phyloP scores from a whole-genome alignment of 2,113 vertebrate genomes.

The Megalops atlanticus region DNA sequence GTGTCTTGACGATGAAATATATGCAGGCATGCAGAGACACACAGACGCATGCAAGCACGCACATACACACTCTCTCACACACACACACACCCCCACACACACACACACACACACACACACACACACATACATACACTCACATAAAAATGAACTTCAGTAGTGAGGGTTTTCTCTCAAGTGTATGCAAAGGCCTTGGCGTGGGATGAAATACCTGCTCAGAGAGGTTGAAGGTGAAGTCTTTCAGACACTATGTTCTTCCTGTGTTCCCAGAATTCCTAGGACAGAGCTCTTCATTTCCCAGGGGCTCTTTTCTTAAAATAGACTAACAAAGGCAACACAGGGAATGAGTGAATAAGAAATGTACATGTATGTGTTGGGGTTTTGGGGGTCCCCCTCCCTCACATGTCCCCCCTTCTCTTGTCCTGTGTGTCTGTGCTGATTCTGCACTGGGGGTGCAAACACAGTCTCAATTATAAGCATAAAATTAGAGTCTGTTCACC shows the following conservation, averaged over 20 bases:
- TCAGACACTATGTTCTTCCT: neutral
- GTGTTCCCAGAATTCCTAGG: too few relatives aligned
- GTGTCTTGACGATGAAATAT: slow-evolving; percentile 70
- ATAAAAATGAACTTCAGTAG: slow-evolving; percentile 47
- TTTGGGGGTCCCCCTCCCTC: slow-evolving; percentile 6
- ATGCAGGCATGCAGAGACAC: slow-evolving; percentile 55
- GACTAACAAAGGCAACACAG: neutral
- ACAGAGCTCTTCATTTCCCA: too few relatives aligned
- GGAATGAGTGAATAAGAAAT: neutral
- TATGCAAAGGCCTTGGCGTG: neutral
- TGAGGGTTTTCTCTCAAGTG: slow-evolving; percentile 50
- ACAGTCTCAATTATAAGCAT: slow-evolving; percentile 86
- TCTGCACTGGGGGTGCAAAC: slow-evolving; percentile 84
- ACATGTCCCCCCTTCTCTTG: neutral
- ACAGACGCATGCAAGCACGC: slow-evolving; percentile 53
- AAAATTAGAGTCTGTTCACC: slow-evolving; percentile 89
- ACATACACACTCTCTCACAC: slow-evolving; percentile 8
- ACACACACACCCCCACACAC: slow-evolving; percentile 16
- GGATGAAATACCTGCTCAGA: neutral
- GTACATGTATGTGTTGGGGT: neutral
- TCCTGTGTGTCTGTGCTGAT: slow-evolving; percentile 83
- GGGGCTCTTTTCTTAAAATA: neutral
- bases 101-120: slow-evolving; percentile 3
- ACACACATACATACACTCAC: neutral
- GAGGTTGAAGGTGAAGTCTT: neutral